These are phyloP conservation scores for Brachionus koreanus DNA, from an alignment of 1,140 invertebrate genomes.

Conservation along the genomic window DNA sequence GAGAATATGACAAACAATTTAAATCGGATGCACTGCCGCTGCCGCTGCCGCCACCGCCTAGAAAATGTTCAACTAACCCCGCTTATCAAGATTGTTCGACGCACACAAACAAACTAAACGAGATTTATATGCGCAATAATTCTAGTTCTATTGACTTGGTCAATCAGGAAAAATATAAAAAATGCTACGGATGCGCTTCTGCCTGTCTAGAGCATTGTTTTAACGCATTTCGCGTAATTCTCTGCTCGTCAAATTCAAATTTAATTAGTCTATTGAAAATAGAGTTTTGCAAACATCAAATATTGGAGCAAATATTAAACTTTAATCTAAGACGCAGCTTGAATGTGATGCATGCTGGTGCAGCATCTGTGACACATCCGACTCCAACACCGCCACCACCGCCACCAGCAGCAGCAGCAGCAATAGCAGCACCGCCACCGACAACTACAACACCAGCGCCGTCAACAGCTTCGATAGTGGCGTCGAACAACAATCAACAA, in stretches of 20 bases:
- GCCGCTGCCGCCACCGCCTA: no score
- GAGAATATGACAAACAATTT: constrained; percentile 84
- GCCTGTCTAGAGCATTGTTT: constrained; percentile 84
- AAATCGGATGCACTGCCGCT: constrained; percentile 52
- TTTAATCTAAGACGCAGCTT: constrained; percentile 21
- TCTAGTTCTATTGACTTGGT: no score
- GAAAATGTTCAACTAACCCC: constrained; percentile 49
- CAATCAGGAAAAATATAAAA: constrained; percentile 45
- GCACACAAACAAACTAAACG: background rate
- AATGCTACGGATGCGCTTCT: constrained; percentile 62
- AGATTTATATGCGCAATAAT: no score
- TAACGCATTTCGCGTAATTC: constrained; percentile 82
- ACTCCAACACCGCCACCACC: background rate
- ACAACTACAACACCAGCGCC: background rate
- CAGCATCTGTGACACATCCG: background rate
- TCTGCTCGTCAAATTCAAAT: background rate
- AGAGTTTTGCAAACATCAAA: background rate
- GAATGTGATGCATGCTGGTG: background rate
- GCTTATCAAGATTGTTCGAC: no score
- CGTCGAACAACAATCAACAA: background rate
- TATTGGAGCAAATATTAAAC: background rate
- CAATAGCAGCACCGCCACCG: background rate
- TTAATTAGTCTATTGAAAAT: background rate
- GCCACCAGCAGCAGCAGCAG: background rate
- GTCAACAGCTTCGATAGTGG: background rate